Evolutionary conservation across 2,888 invertebrate species (phyloP), one percentile per base, ranked within the genome.

Genomic region (Noctua comes): DNA sequence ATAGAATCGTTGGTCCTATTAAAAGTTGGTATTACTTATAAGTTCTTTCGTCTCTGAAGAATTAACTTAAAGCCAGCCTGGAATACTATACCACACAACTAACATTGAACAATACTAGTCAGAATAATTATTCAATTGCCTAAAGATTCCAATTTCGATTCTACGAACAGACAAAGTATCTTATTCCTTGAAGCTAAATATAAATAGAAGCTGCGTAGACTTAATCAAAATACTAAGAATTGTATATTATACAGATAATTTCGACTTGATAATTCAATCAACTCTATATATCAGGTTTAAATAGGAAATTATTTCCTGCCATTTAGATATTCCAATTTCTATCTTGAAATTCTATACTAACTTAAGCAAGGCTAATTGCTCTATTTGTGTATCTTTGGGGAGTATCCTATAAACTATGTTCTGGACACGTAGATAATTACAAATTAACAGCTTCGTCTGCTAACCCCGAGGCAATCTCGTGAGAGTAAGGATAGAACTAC

Each of bases 371-470:
- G 13, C 43, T 80, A 75, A 78, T 82, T 85, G 65, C 24, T 64
- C 48, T 64, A 59, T 76, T 68, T 73, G 65, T 64, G 57, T 75
- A 59, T 73, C 82, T 79, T 65, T 71, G 24, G 85, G 81, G 81
- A 81, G 16, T 74, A 24, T 64, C 6, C 59, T 51, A 68, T 75
- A 70, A 85, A 77, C 70, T 73, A 68, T 54, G 57, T 73, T 68
- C 16, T 78, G 59, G 75, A 64, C 68, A 82, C 59, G 59, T 76
- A 78, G 59, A 77, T 77, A 73, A 85, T 73, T 76, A 82, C 73
- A 76, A 71, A 76, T 82, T 71, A 84, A 78, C 79, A 68, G 69
- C 65, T 81, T 57, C n/a, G 40, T 40, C 13, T 48, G 65, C 7
- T 69, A 64, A 62, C 70, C 40, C 73, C 18, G 27, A 57, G 68